phyloP scores from a whole-genome alignment of 2,797 vertebrate species.

The Ispidina lecontei region DNA sequence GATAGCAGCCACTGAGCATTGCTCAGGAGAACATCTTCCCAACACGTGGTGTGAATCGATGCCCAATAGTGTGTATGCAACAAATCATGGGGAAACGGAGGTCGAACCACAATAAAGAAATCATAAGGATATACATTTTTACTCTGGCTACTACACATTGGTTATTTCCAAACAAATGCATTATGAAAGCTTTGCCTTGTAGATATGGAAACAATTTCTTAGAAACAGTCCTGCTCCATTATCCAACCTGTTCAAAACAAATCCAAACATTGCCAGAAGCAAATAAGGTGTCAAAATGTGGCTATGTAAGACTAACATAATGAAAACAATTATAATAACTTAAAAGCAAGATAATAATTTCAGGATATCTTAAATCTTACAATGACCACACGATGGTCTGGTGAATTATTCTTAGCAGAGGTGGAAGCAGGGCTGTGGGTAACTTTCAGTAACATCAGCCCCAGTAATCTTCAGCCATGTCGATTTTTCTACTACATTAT shows the following conservation, averaged over 20 bases:
- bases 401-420: background rate
- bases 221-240: background rate
- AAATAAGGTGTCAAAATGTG: background rate
- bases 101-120: background rate
- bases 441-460: background rate
- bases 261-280: background rate
- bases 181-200: background rate
- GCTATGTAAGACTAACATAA: background rate
- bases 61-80: accelerated
- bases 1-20: background rate
- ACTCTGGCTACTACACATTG: background rate
- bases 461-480: background rate
- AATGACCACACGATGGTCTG: background rate
- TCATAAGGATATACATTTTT: background rate
- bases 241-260: background rate
- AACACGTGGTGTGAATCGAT: background rate
- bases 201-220: background rate
- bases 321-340: background rate
- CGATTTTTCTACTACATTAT: background rate
- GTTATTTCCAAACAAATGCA: background rate
- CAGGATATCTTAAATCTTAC: background rate
- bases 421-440: background rate
- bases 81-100: background rate
- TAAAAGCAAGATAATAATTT: background rate
- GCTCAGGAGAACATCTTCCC: background rate